A percentile compares a stretch with the other conserved stretches of the same genome.
Evolutionary conservation across 1,140 invertebrate species (phyloP).

Genomic region (Triops cancriformis): DNA sequence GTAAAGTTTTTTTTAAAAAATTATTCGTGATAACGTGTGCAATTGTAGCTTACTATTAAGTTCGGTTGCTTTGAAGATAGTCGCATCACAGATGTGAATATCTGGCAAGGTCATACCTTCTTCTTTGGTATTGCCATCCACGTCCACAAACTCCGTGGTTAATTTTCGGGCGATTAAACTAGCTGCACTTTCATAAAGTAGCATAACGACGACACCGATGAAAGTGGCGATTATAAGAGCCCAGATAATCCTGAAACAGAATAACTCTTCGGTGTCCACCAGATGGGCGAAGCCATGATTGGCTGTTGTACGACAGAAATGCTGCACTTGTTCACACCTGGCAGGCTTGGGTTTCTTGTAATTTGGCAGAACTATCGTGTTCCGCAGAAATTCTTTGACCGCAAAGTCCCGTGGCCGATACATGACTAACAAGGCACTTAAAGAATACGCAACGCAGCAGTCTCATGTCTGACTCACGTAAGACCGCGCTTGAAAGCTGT

Average conservation of each 20-base stretch:
- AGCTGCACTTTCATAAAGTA: background rate
- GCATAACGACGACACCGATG: background rate
- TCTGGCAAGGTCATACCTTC: background rate
- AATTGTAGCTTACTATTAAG: background rate
- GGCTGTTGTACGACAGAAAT: background rate
- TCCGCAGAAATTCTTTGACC: too few relatives aligned
- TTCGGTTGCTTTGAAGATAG: background rate
- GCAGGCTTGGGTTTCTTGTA: background rate
- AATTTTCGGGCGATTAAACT: background rate
- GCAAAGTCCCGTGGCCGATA: too few relatives aligned
- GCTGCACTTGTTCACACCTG: background rate
- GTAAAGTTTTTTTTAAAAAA: too few relatives aligned
- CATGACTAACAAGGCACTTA: too few relatives aligned
- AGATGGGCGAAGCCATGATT: background rate
- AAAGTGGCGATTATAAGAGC: background rate
- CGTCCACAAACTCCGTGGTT: background rate
- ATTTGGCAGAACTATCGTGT: too few relatives aligned
- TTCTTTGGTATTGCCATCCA: background rate
- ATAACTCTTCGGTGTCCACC: background rate
- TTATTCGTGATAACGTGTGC: background rate
- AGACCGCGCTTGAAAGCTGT: too few relatives aligned
- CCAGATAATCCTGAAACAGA: background rate
- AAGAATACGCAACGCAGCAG: too few relatives aligned
- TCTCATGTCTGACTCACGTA: too few relatives aligned
- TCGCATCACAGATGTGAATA: background rate